A percentile compares a stretch with the other conserved stretches of the same genome.
Conservation (phyloP, 2,888 invertebrate genomes). For the Scaptomyza parva region DNA sequence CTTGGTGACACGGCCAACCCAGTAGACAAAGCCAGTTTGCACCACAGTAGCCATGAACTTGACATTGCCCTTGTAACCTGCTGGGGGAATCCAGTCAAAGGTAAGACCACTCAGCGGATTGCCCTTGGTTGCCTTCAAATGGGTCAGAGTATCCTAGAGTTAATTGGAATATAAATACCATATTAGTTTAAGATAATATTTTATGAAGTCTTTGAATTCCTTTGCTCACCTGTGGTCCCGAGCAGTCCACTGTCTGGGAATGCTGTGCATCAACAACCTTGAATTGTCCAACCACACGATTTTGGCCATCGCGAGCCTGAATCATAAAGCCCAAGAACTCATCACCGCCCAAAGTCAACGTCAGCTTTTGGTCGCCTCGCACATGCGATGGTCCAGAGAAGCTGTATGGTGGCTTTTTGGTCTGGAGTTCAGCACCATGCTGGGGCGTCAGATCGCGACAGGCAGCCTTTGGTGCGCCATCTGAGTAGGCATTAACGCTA, state of each 20-base stretch:
- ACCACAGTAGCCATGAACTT: conserved; percentile 90
- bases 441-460: conserved; percentile 89
- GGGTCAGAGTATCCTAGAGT: conserved; percentile 89
- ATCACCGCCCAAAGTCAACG: conserved; percentile 85
- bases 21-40: conserved; percentile 89
- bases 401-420: conserved; percentile 86
- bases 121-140: conserved; percentile 87
- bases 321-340: conserved; percentile 89
- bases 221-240: conserved; percentile 68
- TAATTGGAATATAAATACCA: background rate
- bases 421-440: conserved; percentile 88
- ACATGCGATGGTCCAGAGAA: conserved; percentile 85
- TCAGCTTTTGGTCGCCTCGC: conserved; percentile 84
- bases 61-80: conserved; percentile 87
- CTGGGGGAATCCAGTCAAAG: conserved; percentile 89
- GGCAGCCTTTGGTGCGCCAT: conserved; percentile 88
- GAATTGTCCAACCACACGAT: conserved; percentile 88
- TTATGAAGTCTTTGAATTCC: too few relatives aligned
- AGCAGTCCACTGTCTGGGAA: conserved; percentile 83
- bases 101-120: conserved; percentile 86
- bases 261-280: conserved; percentile 85
- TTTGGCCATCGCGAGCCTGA: conserved; percentile 87
- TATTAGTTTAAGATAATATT: too few relatives aligned
- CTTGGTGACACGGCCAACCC: conserved; percentile 89
- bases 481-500: conserved; percentile 85